Evolutionary conservation across 2,113 vertebrate genomes (phyloP).

Genomic region (Ciconia boyciana): DNA sequence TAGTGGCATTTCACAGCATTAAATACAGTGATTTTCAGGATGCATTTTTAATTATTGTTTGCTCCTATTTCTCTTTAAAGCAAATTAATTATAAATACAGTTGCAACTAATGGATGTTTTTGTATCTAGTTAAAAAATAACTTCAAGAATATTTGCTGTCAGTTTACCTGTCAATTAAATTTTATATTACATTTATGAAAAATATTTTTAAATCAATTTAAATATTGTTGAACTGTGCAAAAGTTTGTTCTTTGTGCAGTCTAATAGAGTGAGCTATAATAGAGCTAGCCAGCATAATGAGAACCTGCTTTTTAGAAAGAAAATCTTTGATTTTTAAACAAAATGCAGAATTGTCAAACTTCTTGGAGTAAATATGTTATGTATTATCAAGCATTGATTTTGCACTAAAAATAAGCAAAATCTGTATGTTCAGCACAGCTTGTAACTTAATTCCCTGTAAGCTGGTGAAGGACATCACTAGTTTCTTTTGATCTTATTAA

Average conservation of each 20-base stretch:
- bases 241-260: not conserved
- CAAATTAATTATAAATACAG: not conserved
- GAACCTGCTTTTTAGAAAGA: not conserved
- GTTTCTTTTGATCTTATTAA: not conserved
- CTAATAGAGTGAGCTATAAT: not conserved
- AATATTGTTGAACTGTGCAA: not conserved
- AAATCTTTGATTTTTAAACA: not conserved
- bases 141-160: not conserved
- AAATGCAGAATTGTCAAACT: not conserved
- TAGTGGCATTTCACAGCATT: not conserved
- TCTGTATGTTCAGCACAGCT: not conserved
- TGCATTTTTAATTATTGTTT: not conserved
- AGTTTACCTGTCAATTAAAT: not conserved
- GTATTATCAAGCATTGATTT: not conserved
- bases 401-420: not conserved
- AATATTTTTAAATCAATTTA: not conserved
- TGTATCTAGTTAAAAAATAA: not conserved
- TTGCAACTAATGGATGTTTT: not conserved
- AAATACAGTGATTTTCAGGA: not conserved
- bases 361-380: not conserved
- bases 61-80: not conserved
- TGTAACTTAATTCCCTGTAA: not conserved
- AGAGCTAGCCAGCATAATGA: not conserved
- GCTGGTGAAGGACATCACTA: not conserved
- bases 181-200: not conserved